These are phyloP conservation scores for Acronicta leporina DNA, from an alignment of 2,888 invertebrate genomes.

Conservation along the genomic window DNA sequence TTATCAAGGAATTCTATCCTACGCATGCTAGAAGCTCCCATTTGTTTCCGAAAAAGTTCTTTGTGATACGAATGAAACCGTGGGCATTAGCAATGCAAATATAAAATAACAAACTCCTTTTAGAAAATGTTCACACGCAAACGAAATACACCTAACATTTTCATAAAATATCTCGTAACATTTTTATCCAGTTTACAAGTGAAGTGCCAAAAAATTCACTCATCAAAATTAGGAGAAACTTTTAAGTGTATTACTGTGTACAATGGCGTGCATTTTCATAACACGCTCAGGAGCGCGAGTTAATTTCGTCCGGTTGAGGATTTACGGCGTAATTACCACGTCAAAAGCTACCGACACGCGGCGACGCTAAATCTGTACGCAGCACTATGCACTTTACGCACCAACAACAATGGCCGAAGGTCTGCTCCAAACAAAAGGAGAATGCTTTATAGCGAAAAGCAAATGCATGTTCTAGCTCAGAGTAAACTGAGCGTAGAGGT, in stretches of 20 bases:
- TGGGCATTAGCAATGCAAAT: too few species aligned
- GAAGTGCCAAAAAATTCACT: constrained; percentile 7
- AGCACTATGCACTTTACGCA: constrained; percentile 44
- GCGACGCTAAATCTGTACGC: constrained; percentile 63
- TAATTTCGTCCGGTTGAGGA: constrained; percentile 64
- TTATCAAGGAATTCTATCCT: too few species aligned
- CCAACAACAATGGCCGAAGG: constrained; percentile 35
- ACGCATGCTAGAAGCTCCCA: too few species aligned
- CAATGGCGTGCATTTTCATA: constrained; percentile 54
- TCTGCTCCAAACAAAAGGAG: constrained; percentile 32
- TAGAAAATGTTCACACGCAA: background rate
- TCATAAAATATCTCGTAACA: too few species aligned
- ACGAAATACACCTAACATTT: too few species aligned
- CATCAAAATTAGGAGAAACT: constrained; percentile 21
- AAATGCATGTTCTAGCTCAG: constrained; percentile 2
- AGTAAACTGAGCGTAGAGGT: constrained; percentile 24
- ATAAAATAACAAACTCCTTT: too few species aligned
- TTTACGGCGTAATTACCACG: constrained; percentile 71
- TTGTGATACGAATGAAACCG: too few species aligned
- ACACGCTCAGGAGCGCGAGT: constrained; percentile 48
- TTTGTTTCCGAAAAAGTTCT: too few species aligned
- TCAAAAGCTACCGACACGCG: constrained; percentile 62
- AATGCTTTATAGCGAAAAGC: constrained; percentile 12
- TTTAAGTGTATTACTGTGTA: constrained; percentile 31
- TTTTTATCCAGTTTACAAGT: background rate